Base-by-base conservation (phyloP, 1,140 invertebrate species). In the Drosophila cardini region DNA sequence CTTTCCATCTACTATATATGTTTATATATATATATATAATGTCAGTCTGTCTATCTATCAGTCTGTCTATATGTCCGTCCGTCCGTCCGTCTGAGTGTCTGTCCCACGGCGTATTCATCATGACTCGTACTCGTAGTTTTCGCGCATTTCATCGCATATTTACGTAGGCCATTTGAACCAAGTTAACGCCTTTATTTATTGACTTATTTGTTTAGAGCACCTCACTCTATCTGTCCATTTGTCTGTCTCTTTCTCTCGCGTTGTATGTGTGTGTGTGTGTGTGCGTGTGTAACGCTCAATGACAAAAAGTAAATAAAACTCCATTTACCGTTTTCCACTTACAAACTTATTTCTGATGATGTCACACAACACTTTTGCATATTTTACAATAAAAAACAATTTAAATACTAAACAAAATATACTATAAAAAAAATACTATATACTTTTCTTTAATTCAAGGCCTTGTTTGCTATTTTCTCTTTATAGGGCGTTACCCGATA, bases 171-270 rank as follows among this genome's bases (percentile, higher is more conserved):
- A 87, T 86, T 76, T 45, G 68, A 86, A 56, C 76, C 83, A 87
- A 87, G 82, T 86, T 86, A 83, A 86, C 83, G 82, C 82, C 83
- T 86, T 79, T 86, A 86, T 82, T 83, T 86, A 86, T 86, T 87
- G 83, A 86, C 83, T 78, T 86, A 87, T 86, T 87, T 81, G 78
- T 58, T 85, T 69, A 81, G 74, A 86, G 74, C 75, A 70, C 53
- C 38, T 50, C 13, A 32, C 26, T 50, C 36, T 46, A 34, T 43
- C 21, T 30, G 38, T 55, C 34, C 65, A 40, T 53, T 34, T 48
- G 48, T 34, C 30, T 57, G 72, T 71, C 56, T 76, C 15, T 45
- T 3, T 9, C 7, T 10, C 15, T 61, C 36, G 48, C 16, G 36
- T 36, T 30, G 32, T 57, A 38, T 48, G 36, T 62, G 50, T 52